Conservation (phyloP, 2,113 vertebrate genomes). For the Aleadryas rufinucha region DNA sequence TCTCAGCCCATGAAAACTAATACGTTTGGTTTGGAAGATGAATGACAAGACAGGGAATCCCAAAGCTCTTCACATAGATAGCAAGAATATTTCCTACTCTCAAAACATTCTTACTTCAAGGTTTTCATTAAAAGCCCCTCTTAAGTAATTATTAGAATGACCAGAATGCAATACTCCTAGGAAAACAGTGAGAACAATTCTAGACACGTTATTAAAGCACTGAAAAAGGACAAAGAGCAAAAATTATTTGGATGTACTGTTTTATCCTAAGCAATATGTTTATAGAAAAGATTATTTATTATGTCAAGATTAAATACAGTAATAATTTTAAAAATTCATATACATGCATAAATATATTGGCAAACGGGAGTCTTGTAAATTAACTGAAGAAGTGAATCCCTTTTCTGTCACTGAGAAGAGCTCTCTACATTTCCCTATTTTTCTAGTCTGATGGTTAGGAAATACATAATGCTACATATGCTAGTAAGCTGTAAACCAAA, state of each 20-base stretch:
- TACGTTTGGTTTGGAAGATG: background rate
- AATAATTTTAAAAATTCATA: background rate
- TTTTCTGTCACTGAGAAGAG: background rate
- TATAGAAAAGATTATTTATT: background rate
- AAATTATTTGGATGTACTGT: background rate
- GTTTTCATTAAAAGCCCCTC: background rate
- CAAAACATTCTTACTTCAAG: background rate
- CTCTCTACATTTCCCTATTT: background rate
- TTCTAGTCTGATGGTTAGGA: background rate
- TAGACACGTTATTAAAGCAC: background rate
- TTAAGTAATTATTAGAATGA: background rate
- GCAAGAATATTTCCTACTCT: background rate
- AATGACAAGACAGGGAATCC: background rate
- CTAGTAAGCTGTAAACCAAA: background rate
- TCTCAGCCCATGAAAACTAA: background rate
- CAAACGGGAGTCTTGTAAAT: background rate
- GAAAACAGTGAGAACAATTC: background rate
- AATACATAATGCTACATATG: background rate
- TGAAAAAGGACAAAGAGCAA: background rate
- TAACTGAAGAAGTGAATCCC: background rate
- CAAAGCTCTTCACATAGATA: background rate
- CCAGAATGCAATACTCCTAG: background rate
- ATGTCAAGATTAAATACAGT: background rate
- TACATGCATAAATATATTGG: background rate
- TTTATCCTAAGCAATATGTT: background rate